Evolutionary conservation across 2,888 invertebrate genomes (phyloP).

Genomic region (Chrysolina oricalcia): DNA sequence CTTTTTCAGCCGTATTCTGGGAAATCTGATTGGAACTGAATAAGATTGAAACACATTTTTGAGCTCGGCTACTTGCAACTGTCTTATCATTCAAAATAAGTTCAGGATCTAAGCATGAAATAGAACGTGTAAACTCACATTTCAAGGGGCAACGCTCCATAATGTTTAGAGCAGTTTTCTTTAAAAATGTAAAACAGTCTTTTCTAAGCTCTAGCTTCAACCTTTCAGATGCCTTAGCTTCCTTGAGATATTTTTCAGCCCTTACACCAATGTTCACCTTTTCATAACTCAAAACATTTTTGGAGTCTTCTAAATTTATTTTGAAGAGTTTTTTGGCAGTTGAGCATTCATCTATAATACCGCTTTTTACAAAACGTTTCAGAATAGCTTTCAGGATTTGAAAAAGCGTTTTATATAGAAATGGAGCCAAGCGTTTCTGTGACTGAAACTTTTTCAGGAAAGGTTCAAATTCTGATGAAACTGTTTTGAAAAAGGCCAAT

Average conservation of each 20-base stretch:
- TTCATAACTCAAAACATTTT: not conserved
- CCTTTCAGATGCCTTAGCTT: not conserved
- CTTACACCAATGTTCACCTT: not conserved
- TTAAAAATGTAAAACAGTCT: not conserved
- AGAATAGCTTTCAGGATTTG: conserved; percentile 1
- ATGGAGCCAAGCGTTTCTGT: not conserved
- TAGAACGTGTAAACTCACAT: not conserved
- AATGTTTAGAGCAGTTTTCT: not conserved
- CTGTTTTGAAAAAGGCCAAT: not conserved
- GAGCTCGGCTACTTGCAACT: conserved; percentile 1
- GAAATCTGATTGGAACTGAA: not conserved
- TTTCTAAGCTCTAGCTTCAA: not conserved
- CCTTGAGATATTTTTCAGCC: not conserved
- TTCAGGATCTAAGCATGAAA: not conserved
- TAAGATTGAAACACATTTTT: not conserved
- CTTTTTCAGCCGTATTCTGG: not conserved
- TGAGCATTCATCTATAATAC: not conserved
- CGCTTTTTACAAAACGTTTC: not conserved
- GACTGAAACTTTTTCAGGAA: conserved; percentile 1
- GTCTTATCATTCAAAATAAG: not conserved
- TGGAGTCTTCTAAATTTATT: not conserved
- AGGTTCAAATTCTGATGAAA: conserved; percentile 1
- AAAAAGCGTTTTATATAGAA: not conserved
- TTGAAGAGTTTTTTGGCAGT: not conserved
- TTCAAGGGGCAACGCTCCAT: not conserved